Evolutionary conservation across 2,888 invertebrate genomes (phyloP), one percentile per base, ranked within the genome.

Genomic region (Allolobophora icterica): DNA sequence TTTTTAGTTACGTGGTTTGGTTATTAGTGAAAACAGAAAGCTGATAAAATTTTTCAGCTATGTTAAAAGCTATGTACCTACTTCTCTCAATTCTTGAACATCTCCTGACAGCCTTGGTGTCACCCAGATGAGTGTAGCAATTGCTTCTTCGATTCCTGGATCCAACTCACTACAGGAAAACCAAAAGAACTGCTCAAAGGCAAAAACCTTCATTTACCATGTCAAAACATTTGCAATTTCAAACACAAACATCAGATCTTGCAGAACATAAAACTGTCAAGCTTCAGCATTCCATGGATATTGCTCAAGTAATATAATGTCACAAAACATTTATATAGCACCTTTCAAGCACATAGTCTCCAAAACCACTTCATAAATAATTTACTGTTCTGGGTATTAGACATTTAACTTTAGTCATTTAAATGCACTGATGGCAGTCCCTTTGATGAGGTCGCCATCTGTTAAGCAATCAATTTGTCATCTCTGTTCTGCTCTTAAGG

Each of bases 111-210:
- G 96, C 90, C 99, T 96, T 0, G 99, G 99, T 24, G 99, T 97
- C 0, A 98, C 98, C 99, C 99, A 99, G 92, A 99, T 97, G 30
- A 99, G 96, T 93, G 97, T 98, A 1, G 98, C 98, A 92, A 99
- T 98, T 0, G 99, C 97, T 96, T 99, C 99, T 5, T 98, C 97
- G 30, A 99, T 96, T 0, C 99, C 99, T 93, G 98, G 98, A 94
- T 99, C 99, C 21, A 99, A 94, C 91, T 96, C 96, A 94, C 97
- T 97, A 92, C 24, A 94, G 94, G 58, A 30, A 84, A 92, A 91
- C 24, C 30, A 33, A 0, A 30, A 71, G 30, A 71, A 71, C 30
- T 71, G 71, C 71, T 71, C 52, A 52, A 71, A n/a, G 6, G 17
- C 30, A 30, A 30, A 71, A 6, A n/a, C 30, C 30, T n/a, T 71